A percentile compares a stretch with the other conserved stretches of the same genome.
These are phyloP conservation scores for Drosophila birchii DNA, from an alignment of 2,888 invertebrate species.

Conservation along the genomic window DNA sequence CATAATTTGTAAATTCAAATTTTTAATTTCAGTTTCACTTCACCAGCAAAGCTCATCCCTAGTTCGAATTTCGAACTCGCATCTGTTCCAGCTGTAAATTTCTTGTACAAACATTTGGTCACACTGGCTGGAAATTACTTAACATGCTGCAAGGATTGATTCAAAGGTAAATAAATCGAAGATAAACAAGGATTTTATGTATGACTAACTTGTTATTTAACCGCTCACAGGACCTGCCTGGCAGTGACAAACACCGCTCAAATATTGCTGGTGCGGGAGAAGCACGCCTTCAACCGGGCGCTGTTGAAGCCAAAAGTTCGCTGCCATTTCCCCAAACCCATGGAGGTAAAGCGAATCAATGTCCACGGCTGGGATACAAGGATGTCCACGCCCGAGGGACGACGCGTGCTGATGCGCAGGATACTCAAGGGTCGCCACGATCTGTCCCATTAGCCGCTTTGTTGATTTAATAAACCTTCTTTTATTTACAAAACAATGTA, in stretches of 20 bases:
- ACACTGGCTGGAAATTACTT: constrained; percentile 54
- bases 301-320: constrained; percentile 81
- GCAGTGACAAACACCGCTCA: constrained; percentile 59
- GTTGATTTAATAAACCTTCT: constrained; percentile 25
- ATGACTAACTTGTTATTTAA: constrained; percentile 5
- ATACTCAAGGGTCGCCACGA: constrained; percentile 90
- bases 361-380: constrained; percentile 89
- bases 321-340: constrained; percentile 90
- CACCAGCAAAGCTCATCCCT: not conserved
- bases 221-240: constrained; percentile 57
- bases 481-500: constrained; percentile 27
- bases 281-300: constrained; percentile 80
- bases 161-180: constrained; percentile 59
- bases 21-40: not conserved
- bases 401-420: constrained; percentile 90
- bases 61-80: constrained; percentile 3
- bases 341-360: constrained; percentile 89
- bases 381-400: constrained; percentile 89
- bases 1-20: not conserved
- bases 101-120: not conserved
- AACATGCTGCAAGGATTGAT: constrained; percentile 73
- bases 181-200: constrained; percentile 9
- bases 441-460: constrained; percentile 87
- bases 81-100: not conserved
- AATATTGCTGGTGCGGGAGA: constrained; percentile 71